These are phyloP conservation scores for Synanthedon vespiformis DNA, from an alignment of 2,888 invertebrate genomes.

Conservation along the genomic window DNA sequence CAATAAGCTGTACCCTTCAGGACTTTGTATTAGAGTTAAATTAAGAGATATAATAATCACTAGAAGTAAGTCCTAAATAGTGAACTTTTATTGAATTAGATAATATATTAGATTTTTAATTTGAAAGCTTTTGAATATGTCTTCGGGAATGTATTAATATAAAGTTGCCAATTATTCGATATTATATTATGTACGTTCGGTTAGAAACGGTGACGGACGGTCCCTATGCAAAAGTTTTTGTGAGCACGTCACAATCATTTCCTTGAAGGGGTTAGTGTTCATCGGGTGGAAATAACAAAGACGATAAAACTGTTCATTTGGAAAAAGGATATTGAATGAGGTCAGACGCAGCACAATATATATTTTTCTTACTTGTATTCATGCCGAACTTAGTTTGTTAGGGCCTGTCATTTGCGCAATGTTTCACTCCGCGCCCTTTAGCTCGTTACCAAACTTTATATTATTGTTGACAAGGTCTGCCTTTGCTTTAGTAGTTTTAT, in stretches of 20 bases:
- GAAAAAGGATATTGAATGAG: constrained; percentile 68
- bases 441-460: background rate
- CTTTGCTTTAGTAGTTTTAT: background rate
- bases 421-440: background rate
- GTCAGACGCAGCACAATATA: constrained; percentile 52
- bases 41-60: too few species aligned
- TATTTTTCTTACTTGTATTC: constrained; percentile 36
- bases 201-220: too few species aligned
- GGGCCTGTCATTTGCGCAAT: constrained; percentile 41
- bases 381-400: constrained; percentile 30
- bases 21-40: too few species aligned
- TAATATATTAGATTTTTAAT: too few species aligned
- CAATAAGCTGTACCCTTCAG: too few species aligned
- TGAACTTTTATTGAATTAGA: too few species aligned
- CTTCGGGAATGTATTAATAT: too few species aligned
- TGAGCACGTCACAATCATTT: constrained; percentile 57
- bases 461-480: background rate
- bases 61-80: too few species aligned
- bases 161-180: too few species aligned
- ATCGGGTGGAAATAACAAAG: constrained; percentile 66
- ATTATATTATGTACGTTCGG: too few species aligned
- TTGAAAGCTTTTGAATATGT: too few species aligned
- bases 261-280: constrained; percentile 58
- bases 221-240: constrained; percentile 20
- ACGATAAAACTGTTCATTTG: constrained; percentile 65